phyloP scores from a whole-genome alignment of 2,113 vertebrate genomes.

The Emberiza fucata region DNA sequence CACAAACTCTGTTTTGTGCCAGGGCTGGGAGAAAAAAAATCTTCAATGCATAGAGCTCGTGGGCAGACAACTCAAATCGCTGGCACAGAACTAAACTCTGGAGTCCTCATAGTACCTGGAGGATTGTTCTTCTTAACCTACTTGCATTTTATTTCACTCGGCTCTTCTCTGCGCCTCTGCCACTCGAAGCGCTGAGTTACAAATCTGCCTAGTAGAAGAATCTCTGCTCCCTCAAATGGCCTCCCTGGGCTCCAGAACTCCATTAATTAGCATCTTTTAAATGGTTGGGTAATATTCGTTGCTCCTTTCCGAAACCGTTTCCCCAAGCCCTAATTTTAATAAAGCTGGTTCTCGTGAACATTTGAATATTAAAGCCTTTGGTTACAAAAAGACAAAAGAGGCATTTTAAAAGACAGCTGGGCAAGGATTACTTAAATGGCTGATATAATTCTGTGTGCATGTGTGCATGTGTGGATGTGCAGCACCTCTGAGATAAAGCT shows the following conservation, averaged over 20 bases:
- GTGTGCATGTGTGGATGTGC: background rate
- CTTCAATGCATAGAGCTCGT: background rate
- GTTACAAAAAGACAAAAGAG: constrained; percentile 67
- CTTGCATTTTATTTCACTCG: constrained; percentile 62
- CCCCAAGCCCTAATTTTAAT: constrained; percentile 80
- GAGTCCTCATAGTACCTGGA: background rate
- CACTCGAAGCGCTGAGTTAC: background rate
- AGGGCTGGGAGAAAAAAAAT: background rate
- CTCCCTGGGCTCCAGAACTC: constrained; percentile 73
- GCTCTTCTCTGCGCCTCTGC: constrained; percentile 16
- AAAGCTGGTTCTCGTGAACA: constrained; percentile 74
- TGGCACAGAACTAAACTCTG: background rate
- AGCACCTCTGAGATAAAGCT: constrained; percentile 49
- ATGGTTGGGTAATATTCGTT: constrained; percentile 75
- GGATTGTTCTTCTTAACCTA: constrained; percentile 60
- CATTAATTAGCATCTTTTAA: constrained; percentile 83
- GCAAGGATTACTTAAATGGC: constrained; percentile 50
- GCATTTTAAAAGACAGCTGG: constrained; percentile 67
- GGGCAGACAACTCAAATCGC: background rate
- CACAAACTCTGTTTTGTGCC: background rate
- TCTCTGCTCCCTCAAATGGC: constrained; percentile 56
- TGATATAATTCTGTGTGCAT: constrained; percentile 10
- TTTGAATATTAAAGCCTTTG: constrained; percentile 77
- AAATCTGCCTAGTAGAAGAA: constrained; percentile 58
- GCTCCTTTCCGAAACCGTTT: constrained; percentile 68